Base-by-base conservation (phyloP, 1,140 invertebrate genomes). In the Drosophila bocki region DNA sequence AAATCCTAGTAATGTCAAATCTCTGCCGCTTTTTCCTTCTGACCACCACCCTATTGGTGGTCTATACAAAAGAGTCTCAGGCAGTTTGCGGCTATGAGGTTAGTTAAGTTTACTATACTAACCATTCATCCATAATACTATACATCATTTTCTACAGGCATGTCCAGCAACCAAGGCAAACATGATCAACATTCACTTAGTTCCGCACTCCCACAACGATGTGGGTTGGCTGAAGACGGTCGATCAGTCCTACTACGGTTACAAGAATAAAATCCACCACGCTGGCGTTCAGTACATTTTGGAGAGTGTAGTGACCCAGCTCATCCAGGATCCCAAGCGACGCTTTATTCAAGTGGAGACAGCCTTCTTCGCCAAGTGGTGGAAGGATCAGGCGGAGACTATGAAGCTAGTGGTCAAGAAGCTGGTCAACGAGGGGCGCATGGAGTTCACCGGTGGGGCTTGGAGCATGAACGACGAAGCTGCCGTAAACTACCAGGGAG, bases 381-480 rank as follows among this genome's bases (percentile, higher is more conserved):
- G 97, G 96, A 84, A 94, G 9, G 94, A 96, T n/a, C 97, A 98
- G 84, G 87, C 94, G 26, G 95, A 96, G 5, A 87, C 92, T 5
- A 94, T 94, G 2, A 93, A 94, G 50, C 86, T 95, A 17, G 82
- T 93, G 17, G 95, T 96, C 1, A 94, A 93, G 60, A 88, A 93
- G 7, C 92, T 97, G 32, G 96, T 97, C 1, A 90, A 94, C 3
- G 93, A 95, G 81, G 98, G 97, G 3, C 95, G 97, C 77, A 93
- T 99, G 13, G 97, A 99, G 94, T 97, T 99, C 74, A 97, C 96
- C 7, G 95, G 96, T 1, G 97, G 97, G 0, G 96, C 95, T 0
- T 98, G 97, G 97, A 96, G 95, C 67, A 98, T 98, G 97, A 98
- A 99, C 92, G 98, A 99, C 85, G 98, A 99, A 91, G 98, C 98